Conservation (phyloP, 2,797 vertebrate species). For the Platyrinchus mystaceus region DNA sequence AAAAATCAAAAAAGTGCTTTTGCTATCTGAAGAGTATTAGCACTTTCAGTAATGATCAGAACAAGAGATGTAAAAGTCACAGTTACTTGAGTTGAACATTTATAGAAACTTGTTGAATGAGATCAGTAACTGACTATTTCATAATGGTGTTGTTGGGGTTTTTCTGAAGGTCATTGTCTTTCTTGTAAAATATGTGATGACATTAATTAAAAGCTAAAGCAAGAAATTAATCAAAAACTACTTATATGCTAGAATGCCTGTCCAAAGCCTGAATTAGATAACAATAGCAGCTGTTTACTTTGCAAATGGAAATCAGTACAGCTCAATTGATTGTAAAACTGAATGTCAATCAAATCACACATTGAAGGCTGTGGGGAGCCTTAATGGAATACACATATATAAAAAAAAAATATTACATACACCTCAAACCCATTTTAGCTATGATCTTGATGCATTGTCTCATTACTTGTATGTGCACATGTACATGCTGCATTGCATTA, state of each 20-base stretch:
- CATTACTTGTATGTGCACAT: neutral
- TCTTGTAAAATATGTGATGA: neutral
- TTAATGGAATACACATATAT: neutral
- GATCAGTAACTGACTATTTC: neutral
- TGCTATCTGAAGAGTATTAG: neutral
- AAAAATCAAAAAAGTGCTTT: neutral
- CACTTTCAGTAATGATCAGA: neutral
- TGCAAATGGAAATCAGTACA: slow-evolving; percentile 23
- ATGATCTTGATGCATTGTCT: neutral
- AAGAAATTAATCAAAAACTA: neutral
- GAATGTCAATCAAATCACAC: neutral
- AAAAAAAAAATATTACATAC: neutral
- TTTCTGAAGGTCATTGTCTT: neutral
- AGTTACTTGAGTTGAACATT: neutral
- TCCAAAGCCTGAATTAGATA: slow-evolving; percentile 26
- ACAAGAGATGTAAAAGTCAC: neutral
- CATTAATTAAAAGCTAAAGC: slow-evolving; percentile 25
- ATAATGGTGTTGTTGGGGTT: neutral
- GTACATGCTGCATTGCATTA: neutral
- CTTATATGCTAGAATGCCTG: neutral
- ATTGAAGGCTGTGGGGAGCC: neutral
- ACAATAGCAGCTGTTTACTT: slow-evolving; percentile 31
- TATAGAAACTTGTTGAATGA: neutral
- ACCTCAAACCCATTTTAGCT: neutral
- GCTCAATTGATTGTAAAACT: neutral